Evolutionary conservation across 2,888 invertebrate genomes (phyloP).

Genomic region (Enchytraeus crypticus): DNA sequence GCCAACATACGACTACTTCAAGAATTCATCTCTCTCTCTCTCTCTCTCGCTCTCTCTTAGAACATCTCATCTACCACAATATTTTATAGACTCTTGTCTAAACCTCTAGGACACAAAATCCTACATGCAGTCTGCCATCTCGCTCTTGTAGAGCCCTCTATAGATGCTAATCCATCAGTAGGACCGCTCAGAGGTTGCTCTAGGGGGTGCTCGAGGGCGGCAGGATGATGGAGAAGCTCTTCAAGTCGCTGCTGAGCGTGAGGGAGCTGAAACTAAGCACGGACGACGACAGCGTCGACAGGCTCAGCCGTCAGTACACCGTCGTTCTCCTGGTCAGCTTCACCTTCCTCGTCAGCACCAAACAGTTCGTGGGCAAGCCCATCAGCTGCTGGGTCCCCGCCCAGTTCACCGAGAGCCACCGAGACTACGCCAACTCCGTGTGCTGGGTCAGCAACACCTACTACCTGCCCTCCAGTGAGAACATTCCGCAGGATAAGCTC

Average conservation of each 20-base stretch:
- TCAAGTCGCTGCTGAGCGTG: slow-evolving; percentile 28
- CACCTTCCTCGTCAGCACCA: slow-evolving; percentile 27
- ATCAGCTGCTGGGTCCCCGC: slow-evolving; percentile 30
- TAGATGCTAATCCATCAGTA: too few relatives aligned
- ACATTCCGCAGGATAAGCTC: slow-evolving; percentile 19
- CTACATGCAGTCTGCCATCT: too few relatives aligned
- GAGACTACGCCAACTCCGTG: slow-evolving; percentile 29
- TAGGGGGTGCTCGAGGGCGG: not conserved
- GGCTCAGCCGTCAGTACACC: too few relatives aligned
- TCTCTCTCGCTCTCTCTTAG: too few relatives aligned
- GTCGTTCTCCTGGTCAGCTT: slow-evolving; percentile 28
- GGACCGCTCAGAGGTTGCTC: not conserved
- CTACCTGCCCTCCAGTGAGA: slow-evolving; percentile 25
- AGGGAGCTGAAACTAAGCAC: slow-evolving; percentile 27
- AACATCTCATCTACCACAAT: too few relatives aligned
- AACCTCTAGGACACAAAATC: too few relatives aligned
- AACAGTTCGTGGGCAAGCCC: slow-evolving; percentile 28
- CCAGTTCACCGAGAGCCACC: slow-evolving; percentile 28
- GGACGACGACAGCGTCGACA: slow-evolving; percentile 30
- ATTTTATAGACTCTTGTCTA: too few relatives aligned
- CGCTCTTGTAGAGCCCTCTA: too few relatives aligned
- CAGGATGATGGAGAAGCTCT: slow-evolving; percentile 27
- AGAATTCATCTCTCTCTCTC: too few relatives aligned
- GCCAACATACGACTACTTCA: too few relatives aligned
- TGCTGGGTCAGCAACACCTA: slow-evolving; percentile 32